Evolutionary conservation across 2,888 invertebrate species (phyloP).

Genomic region (Epiblema foenella): DNA sequence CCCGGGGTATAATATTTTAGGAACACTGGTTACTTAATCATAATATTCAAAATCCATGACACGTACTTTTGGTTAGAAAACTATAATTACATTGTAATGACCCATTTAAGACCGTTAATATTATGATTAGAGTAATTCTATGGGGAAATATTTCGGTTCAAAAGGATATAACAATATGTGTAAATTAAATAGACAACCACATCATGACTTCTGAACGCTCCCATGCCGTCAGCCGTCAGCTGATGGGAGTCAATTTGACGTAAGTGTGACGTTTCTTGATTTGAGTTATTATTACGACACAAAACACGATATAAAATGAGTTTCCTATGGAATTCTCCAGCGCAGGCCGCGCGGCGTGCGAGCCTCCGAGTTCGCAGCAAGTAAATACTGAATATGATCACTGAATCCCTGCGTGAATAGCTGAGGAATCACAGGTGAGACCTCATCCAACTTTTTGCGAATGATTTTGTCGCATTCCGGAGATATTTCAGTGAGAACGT

Average conservation of each 20-base stretch:
- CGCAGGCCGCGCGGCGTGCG: conserved; percentile 51
- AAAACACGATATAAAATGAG: conserved; percentile 54
- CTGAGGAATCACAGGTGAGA: conserved; percentile 28
- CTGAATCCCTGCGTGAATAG: conserved; percentile 34
- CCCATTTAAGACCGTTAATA: too few species aligned
- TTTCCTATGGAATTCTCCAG: conserved; percentile 54
- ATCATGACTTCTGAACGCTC: conserved; percentile 17
- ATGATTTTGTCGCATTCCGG: conserved; percentile 21
- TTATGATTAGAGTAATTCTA: too few species aligned
- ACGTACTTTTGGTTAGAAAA: too few species aligned
- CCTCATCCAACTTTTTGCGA: background rate
- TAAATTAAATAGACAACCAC: background rate
- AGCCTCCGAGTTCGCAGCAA: conserved; percentile 48
- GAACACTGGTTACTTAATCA: too few species aligned
- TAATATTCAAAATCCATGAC: too few species aligned
- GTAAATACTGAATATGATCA: conserved; percentile 56
- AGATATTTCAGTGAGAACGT: conserved; percentile 12
- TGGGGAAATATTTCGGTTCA: too few species aligned
- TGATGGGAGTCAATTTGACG: conserved; percentile 50
- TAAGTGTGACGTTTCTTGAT: conserved; percentile 37
- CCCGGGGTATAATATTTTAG: background rate
- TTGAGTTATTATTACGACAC: conserved; percentile 66
- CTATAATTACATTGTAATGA: too few species aligned
- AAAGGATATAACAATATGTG: too few species aligned
- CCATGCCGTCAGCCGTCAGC: conserved; percentile 48